phyloP scores from a whole-genome alignment of 1,140 invertebrate species.

The Cyclina sinensis region DNA sequence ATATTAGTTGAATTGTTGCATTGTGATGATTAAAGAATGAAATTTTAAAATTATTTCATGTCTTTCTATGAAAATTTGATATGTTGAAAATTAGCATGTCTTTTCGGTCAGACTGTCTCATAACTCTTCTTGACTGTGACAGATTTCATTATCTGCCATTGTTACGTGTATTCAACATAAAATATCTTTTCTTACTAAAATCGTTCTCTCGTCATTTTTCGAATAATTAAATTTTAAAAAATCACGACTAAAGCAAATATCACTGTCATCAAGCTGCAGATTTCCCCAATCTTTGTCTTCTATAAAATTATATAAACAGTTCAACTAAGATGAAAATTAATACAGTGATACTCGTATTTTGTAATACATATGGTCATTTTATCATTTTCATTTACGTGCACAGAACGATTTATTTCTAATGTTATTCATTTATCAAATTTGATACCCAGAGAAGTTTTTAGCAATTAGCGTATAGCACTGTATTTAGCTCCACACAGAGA shows the following conservation, averaged over 20 bases:
- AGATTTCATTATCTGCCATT: neutral
- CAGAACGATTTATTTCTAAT: neutral
- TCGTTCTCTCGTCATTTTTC: too few relatives aligned
- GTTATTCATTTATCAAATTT: constrained; percentile 17
- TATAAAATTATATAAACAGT: neutral
- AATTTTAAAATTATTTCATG: too few relatives aligned
- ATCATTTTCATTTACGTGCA: neutral
- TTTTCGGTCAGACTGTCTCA: neutral
- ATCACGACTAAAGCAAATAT: too few relatives aligned
- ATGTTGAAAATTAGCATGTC: too few relatives aligned
- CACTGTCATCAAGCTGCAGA: neutral
- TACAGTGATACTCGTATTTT: constrained; percentile 3
- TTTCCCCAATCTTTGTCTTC: neutral
- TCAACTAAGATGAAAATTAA: neutral
- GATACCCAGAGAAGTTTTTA: neutral
- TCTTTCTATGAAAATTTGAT: too few relatives aligned
- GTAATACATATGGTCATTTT: neutral
- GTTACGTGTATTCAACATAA: too few relatives aligned
- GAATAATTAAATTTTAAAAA: too few relatives aligned
- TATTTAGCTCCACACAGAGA: neutral
- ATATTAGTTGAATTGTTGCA: too few relatives aligned
- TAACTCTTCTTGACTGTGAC: neutral
- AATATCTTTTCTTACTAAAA: too few relatives aligned
- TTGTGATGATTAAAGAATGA: too few relatives aligned
- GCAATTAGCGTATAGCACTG: neutral